Percentiles rank a stretch among this genome's conserved stretches.
Evolutionary conservation across 2,113 vertebrate genomes (phyloP).

Genomic region (Oryzias melastigma): DNA sequence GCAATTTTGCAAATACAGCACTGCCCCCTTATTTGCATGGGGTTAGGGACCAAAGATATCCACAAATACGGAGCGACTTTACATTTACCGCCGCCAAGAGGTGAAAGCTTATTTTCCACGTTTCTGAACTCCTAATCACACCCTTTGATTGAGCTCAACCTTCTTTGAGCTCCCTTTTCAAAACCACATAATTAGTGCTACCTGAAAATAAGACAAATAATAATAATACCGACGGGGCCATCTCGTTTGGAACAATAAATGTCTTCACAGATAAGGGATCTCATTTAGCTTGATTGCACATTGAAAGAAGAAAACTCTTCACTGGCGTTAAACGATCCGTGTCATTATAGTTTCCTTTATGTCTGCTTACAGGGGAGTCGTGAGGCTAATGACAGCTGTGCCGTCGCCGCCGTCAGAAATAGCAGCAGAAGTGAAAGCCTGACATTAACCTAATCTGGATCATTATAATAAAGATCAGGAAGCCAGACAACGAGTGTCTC

Average conservation of each 20-base stretch:
- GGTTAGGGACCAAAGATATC: too few relatives aligned
- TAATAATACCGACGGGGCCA: constrained; percentile 34
- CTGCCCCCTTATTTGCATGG: too few relatives aligned
- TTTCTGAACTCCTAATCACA: too few relatives aligned
- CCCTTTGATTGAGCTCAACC: not conserved
- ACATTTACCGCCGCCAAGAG: too few relatives aligned
- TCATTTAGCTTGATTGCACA: constrained; percentile 45
- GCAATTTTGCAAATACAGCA: too few relatives aligned
- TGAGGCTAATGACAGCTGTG: not conserved
- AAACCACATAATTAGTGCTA: constrained; percentile 25
- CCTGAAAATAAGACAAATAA: constrained; percentile 40
- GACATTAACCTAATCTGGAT: not conserved
- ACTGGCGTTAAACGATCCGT: constrained; percentile 37
- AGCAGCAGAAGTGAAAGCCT: not conserved
- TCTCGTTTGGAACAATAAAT: constrained; percentile 57
- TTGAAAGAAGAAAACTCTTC: constrained; percentile 25
- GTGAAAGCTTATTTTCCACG: too few relatives aligned
- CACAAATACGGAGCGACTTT: too few relatives aligned
- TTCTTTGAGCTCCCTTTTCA: constrained; percentile 4
- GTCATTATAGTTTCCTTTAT: constrained; percentile 17
- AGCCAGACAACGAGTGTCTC: not conserved
- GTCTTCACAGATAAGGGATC: constrained; percentile 47
- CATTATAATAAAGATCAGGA: constrained; percentile 11
- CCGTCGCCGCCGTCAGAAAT: not conserved
- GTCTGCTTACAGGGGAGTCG: not conserved